Evolutionary conservation across 1,140 invertebrate genomes (phyloP), one percentile per base, ranked within the genome.

Genomic region (Penaeus chinensis): DNA sequence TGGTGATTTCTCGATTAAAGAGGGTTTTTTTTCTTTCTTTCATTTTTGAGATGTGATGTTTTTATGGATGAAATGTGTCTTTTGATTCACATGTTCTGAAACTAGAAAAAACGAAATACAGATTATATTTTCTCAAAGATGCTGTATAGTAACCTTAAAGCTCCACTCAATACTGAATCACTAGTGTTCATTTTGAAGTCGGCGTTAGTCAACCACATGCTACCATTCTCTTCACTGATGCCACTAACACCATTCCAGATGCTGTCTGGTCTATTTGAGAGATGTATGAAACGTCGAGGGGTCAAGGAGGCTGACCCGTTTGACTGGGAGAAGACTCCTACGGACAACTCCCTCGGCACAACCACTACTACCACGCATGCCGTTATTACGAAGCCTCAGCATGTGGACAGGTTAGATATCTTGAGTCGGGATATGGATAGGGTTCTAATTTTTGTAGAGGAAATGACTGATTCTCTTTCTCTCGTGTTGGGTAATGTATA

Each of bases 231-330:
- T 82, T 82, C 22, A 54, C 63, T 82, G 4, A 37, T 47, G 19
- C 24, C 54, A 60, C 2, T 84, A 61, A 89, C 85, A 82, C 54
- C 94, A 92, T 54, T 86, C 22, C 82, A 90, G 90, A 97, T 97
- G 96, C 92, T 98, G 84, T 94, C 94, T 60, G 94, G 95, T 37
- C 93, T 99, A 37, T 97, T 99, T 92, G 97, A 99, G 92, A 93
- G 97, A 42, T 99, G 98, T 92, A 98, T 99, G 95, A 97, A 98
- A 92, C 94, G 98, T 1, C 94, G 98, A 69, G 97, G 97, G 22
- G 96, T 99, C 22, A 96, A 97, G 90, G 91, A 96, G 84, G 93
- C 94, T 0, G 98, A 99, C 93, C 96, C 97, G 0, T 99, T 96
- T 92, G 98, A 99, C 92, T 99, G 98, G 98, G 98, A 99, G 93